Evolutionary conservation across 1,140 invertebrate genomes (phyloP), one percentile per base, ranked within the genome.

Genomic region (Halyomorpha halys): DNA sequence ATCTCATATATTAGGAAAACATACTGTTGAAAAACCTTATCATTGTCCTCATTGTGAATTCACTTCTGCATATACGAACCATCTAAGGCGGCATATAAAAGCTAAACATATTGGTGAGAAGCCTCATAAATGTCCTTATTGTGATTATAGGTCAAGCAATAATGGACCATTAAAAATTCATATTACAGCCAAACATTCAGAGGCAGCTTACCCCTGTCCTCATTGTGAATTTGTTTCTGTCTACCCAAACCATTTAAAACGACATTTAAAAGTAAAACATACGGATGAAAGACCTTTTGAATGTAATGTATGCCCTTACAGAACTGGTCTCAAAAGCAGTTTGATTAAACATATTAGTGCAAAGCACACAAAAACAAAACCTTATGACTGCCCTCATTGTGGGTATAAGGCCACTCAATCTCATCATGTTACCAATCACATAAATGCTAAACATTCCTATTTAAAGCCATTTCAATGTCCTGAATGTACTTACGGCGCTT

Each of bases 201-300:
- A 56, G 5, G 23, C 14, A 14, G 18, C 53, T 56, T 56, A 56
- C 23, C 18, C 53, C 9, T 56, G 53, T 15, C 15, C 53, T 21
- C 21, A 56, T 11, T 56, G 53, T 56, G 53, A 56, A 16, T 56
- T 23, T 23, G 23, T 15, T 56, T 16, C 53, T 11, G 18, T 23
- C 15, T 16, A 16, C 11, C 23, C 53, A 25, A 23, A 25, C 18
- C 15, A 23, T 56, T 56, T 56, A 25, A 56, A 56, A 25, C 53
- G 53, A 1, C 53, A 56, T 23, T 23, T 56, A 56, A 56, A 23
- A 21, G 18, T 23, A 16, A 56, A 56, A 25, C 53, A 56, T 23
- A 56, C 53, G 3, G 15, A 25, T 11, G 19, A 56, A 15, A 23
- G 53, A n/a, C 53, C 53, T 15, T 49, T 19, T 49, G 11, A 18